Evolutionary conservation across 1,140 invertebrate genomes (phyloP).

Genomic region (Gonatopus flavifemur): DNA sequence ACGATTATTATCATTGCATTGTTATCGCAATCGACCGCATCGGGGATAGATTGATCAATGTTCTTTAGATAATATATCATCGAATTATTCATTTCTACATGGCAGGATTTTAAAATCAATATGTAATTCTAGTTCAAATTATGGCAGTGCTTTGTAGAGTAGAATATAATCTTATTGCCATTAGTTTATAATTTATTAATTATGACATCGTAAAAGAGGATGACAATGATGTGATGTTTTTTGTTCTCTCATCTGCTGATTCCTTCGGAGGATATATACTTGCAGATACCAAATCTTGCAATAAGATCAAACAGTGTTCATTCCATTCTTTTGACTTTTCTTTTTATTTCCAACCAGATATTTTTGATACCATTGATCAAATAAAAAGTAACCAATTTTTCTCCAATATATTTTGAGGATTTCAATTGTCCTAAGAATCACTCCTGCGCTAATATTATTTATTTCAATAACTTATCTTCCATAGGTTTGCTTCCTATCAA

Average conservation of each 20-base stretch:
- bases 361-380: no score
- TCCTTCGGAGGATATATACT: no score
- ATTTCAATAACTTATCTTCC: slow-evolving; percentile 3
- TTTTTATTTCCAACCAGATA: no score
- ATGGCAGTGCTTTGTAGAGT: slow-evolving; percentile 54
- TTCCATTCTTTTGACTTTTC: no score
- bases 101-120: slow-evolving; percentile 41
- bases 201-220: slow-evolving; percentile 25
- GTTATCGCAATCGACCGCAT: no score
- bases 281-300: no score
- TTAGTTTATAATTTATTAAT: slow-evolving; percentile 30
- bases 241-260: neutral
- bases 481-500: slow-evolving; percentile 4
- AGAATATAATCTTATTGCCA: slow-evolving; percentile 52
- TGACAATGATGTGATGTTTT: slow-evolving; percentile 11
- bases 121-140: slow-evolving; percentile 42
- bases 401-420: no score
- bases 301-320: no score
- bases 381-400: no score
- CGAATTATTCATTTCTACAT: slow-evolving; percentile 21
- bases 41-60: slow-evolving; percentile 3
- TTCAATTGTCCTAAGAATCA: no score
- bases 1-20: no score
- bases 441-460: slow-evolving; percentile 9
- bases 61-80: slow-evolving; percentile 18